These are phyloP conservation scores for Aphidius gifuensis DNA, from an alignment of 1,140 invertebrate genomes.

Conservation along the genomic window DNA sequence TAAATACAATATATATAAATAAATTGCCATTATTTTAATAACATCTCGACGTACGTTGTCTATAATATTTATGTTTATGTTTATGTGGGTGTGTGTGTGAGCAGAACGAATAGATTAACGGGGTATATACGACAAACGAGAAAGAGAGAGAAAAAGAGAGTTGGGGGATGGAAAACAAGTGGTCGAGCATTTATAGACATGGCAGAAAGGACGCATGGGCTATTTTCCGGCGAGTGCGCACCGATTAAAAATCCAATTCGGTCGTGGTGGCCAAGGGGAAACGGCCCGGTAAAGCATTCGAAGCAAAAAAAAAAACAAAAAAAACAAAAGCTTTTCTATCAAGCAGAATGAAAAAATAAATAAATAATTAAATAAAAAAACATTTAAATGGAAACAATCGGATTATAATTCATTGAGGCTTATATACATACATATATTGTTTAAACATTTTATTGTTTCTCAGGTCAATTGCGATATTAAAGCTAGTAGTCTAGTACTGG, in stretches of 20 bases:
- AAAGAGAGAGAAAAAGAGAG: too few relatives aligned
- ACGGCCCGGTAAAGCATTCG: constrained; percentile 5
- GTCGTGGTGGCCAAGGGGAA: constrained; percentile 19
- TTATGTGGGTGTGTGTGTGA: too few relatives aligned
- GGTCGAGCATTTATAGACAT: constrained; percentile 44
- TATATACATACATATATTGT: neutral
- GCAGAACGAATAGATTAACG: too few relatives aligned
- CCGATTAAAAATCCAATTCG: constrained; percentile 55
- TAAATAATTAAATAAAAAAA: neutral
- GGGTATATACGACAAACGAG: too few relatives aligned
- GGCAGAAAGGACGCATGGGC: constrained; percentile 46
- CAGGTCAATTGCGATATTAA: too few relatives aligned
- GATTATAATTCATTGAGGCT: constrained; percentile 11
- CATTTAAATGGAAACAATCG: neutral
- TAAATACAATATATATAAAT: too few relatives aligned
- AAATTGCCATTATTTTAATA: too few relatives aligned
- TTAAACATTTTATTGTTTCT: constrained; percentile 4
- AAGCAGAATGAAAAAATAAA: neutral
- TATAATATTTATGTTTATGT: too few relatives aligned
- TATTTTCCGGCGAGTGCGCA: constrained; percentile 55
- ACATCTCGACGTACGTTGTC: too few relatives aligned
- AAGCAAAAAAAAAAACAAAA: constrained; percentile 1
- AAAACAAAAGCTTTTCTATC: too few relatives aligned
- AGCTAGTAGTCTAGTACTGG: neutral
- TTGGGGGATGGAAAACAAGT: constrained; percentile 33